Conservation (phyloP, 2,888 invertebrate species). For the Spatulosminthurus flaviceps region DNA sequence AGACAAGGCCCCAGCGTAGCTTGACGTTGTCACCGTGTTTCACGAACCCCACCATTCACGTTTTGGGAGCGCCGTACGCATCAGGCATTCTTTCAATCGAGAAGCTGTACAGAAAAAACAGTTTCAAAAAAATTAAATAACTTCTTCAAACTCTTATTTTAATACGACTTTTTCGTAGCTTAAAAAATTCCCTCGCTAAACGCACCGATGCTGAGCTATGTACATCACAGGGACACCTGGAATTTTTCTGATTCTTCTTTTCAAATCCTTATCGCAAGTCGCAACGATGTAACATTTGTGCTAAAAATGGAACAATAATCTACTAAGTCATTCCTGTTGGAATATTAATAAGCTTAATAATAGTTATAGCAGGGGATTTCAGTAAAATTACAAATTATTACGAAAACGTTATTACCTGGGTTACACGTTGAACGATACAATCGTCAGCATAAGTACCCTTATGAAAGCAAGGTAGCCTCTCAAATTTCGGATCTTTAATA, state of each 20-base stretch:
- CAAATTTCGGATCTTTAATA: slow-evolving; percentile 93
- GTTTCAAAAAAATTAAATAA: neutral
- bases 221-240: slow-evolving; percentile 99
- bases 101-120: slow-evolving; percentile 70
- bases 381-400: too few relatives aligned
- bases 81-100: slow-evolving; percentile 99
- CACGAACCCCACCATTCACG: slow-evolving; percentile 55
- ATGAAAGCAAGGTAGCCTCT: slow-evolving; percentile 90
- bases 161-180: too few relatives aligned
- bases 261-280: slow-evolving; percentile 97
- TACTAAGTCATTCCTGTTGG: too few relatives aligned
- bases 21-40: too few relatives aligned
- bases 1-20: too few relatives aligned
- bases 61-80: slow-evolving; percentile 92
- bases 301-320: slow-evolving; percentile 68
- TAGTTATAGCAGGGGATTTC: too few relatives aligned
- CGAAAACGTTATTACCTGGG: slow-evolving; percentile 72
- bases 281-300: slow-evolving; percentile 99
- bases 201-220: slow-evolving; percentile 82
- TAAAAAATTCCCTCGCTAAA: neutral
- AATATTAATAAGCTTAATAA: too few relatives aligned
- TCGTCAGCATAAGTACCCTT: slow-evolving; percentile 99
- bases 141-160: neutral
- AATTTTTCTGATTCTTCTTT: slow-evolving; percentile 93
- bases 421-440: slow-evolving; percentile 93